These are phyloP conservation scores for Himantopus leucocephalus DNA, from an alignment of 2,113 vertebrate genomes.

Conservation along the genomic window DNA sequence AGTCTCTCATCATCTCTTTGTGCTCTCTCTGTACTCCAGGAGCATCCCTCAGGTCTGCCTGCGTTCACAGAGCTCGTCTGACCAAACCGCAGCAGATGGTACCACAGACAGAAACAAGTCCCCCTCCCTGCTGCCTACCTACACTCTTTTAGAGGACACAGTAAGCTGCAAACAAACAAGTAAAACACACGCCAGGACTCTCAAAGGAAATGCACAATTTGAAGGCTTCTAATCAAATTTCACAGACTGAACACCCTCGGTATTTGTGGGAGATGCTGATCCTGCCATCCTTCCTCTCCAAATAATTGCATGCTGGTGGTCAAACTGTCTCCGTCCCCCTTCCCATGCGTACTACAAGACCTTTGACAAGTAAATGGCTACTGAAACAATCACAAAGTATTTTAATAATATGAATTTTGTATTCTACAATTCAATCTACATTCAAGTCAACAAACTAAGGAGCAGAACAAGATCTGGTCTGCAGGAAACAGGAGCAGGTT, in stretches of 20 bases:
- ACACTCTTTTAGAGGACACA: not conserved
- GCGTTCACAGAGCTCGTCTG: not conserved
- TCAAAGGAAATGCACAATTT: not conserved
- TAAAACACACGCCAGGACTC: not conserved
- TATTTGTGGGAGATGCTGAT: not conserved
- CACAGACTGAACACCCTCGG: not conserved
- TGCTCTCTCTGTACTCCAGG: not conserved
- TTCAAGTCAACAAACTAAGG: not conserved
- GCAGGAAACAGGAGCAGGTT: not conserved
- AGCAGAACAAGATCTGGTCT: not conserved
- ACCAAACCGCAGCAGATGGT: not conserved
- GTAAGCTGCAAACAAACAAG: not conserved
- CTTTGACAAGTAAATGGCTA: not conserved
- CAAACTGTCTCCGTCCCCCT: not conserved
- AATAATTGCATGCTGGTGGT: fast-evolving
- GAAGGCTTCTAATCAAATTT: not conserved
- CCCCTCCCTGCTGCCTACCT: not conserved
- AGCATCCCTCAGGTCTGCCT: not conserved
- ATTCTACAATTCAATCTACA: not conserved
- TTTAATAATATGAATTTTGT: not conserved
- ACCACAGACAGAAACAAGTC: not conserved
- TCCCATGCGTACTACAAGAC: not conserved
- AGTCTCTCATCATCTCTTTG: not conserved
- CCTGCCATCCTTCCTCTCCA: not conserved
- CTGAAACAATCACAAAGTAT: not conserved